Conservation (phyloP, 1,140 invertebrate genomes). For the Sogatella furcifera region DNA sequence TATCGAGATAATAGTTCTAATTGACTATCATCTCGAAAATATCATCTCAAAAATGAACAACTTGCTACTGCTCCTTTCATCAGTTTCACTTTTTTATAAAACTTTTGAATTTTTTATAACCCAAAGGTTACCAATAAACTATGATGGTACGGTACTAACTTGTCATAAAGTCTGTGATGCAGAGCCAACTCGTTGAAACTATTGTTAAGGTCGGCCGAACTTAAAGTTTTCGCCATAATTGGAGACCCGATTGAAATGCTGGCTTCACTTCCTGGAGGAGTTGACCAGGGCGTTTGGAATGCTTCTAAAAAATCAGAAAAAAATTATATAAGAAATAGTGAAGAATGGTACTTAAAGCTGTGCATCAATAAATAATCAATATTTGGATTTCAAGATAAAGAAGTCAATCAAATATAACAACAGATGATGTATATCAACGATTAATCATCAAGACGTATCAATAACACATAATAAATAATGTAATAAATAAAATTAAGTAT, state of each 20-base stretch:
- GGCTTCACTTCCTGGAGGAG: conserved; percentile 68
- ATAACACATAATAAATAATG: too few relatives aligned
- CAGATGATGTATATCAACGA: too few relatives aligned
- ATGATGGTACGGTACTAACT: conserved; percentile 28
- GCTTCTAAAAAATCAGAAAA: conserved; percentile 24
- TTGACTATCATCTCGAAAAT: too few relatives aligned
- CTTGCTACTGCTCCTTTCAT: too few relatives aligned
- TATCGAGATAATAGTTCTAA: too few relatives aligned
- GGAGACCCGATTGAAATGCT: conserved; percentile 35
- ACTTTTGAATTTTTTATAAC: too few relatives aligned
- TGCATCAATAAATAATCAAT: not conserved
- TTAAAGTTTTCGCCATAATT: not conserved
- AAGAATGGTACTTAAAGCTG: not conserved
- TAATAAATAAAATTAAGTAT: too few relatives aligned
- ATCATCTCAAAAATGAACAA: too few relatives aligned
- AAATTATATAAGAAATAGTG: not conserved
- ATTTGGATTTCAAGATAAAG: too few relatives aligned
- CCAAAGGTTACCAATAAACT: not conserved
- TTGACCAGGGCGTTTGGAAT: conserved; percentile 87
- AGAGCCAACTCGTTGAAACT: conserved; percentile 49
- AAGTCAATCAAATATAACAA: too few relatives aligned
- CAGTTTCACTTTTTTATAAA: too few relatives aligned
- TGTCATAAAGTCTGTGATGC: conserved; percentile 67
- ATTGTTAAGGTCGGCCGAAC: conserved; percentile 13
- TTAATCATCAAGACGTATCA: too few relatives aligned